These are phyloP conservation scores for Xenopus tropicalis DNA, from an alignment of 2,113 vertebrate species.

Conservation along the genomic window DNA sequence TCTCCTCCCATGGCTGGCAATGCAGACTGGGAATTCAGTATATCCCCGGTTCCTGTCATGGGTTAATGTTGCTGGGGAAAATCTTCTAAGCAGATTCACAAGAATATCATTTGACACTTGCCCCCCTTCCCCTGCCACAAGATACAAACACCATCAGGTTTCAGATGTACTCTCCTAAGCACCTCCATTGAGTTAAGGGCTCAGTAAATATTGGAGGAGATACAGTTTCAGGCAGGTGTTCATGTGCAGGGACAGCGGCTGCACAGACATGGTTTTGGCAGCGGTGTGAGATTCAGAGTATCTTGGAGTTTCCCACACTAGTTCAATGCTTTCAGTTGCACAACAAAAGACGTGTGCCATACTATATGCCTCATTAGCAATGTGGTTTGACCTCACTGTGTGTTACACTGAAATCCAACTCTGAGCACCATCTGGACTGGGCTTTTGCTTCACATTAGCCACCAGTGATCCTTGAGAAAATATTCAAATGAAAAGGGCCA, in stretches of 20 bases:
- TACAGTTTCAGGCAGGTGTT: constrained; percentile 8
- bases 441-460: neutral
- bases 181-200: neutral
- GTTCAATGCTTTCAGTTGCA: neutral
- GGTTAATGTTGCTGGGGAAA: too few species aligned
- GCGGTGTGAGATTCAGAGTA: constrained; percentile 7
- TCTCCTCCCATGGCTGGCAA: too few species aligned
- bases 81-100: too few species aligned
- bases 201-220: neutral
- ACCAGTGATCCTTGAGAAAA: constrained; percentile 5
- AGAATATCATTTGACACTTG: too few species aligned
- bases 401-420: constrained; percentile 16
- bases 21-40: too few species aligned
- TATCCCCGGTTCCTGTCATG: too few species aligned
- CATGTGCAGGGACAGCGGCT: neutral
- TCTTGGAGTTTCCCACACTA: constrained; percentile 17
- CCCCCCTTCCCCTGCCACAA: too few species aligned
- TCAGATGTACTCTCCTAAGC: too few species aligned
- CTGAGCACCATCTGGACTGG: constrained; percentile 14
- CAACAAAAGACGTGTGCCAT: constrained; percentile 35
- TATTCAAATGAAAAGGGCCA: neutral
- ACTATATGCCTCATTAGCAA: constrained; percentile 11
- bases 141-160: too few species aligned
- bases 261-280: neutral
- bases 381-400: constrained; percentile 9